Evolutionary conservation across 2,888 invertebrate species (phyloP), one percentile per base, ranked within the genome.

Genomic region (Calliopum simillimum): DNA sequence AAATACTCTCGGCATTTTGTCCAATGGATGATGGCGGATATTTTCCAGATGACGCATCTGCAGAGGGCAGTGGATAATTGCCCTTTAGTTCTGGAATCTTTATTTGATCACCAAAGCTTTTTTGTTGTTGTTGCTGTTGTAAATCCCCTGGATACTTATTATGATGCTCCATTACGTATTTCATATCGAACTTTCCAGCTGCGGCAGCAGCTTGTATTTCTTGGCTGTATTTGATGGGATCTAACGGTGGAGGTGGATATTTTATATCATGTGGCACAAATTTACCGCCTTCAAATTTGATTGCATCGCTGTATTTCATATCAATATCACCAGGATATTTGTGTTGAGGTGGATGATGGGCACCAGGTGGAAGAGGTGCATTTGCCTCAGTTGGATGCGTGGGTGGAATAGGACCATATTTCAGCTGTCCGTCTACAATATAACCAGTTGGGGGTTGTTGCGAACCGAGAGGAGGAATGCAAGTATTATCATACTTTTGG

Each of bases 181-280:
- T 86, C 77, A 86, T 84, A 64, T 86, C 86, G 72, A 85, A 86
- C 71, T 86, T 86, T 46, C 80, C 83, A 4, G 77, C 78, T 1
- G 79, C 82, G 4, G 84, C 82, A 13, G 81, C 83, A n/a, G 81
- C 83, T 58, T 84, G 84, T 77, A 85, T 82, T 69, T 85, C 86
- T 69, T 85, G 85, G 44, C 81, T 82, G 66, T 86, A 85, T 67
- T 85, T 85, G 41, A 85, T 77, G 3, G 82, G 78, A 63, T 85
- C 86, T 58, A 84, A 73, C 1, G 79, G 79, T 2, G 80, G 80
- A 4, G 85, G 83, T 19, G 81, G 89, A 87, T 78, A 89, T 80
- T 87, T 90, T 86, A 86, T 78, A 63, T 86, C 86, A 64, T 83
- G 82, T 4, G 82, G 77, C n/a, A 77, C 66, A 71, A 84, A 85